Base-by-base conservation (phyloP, 2,113 vertebrate genomes). In the Emydura subglobosa region DNA sequence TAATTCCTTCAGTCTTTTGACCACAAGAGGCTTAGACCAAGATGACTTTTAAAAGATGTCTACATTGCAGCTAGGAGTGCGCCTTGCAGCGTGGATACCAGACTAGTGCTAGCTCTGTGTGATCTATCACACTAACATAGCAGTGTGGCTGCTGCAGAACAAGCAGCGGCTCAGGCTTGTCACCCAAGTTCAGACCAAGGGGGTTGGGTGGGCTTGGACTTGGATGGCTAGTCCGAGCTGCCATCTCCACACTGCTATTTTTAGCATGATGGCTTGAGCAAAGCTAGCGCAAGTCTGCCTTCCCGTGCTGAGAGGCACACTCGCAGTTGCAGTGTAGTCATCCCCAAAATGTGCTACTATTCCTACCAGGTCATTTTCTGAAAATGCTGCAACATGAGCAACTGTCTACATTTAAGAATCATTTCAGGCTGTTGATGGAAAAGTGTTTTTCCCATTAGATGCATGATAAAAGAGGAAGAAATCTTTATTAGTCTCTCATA, bases 351-450 rank as follows among this genome's bases (percentile, higher is more conserved):
- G 49, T 83, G 79, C 82, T 88, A 85, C 90, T 92, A 79, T 85
- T 93, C n/a, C 95, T 91, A 82, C 68, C 76, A 94, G 16, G 19
- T 86, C n/a, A 83, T 51, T 6, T 61, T 87, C 68, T 89, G 83
- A 87, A 17, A 95, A 89, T 24, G 59, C 80, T 85, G 86, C 93
- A 96, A 94, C 74, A 39, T 68, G 17, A 68, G 17, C 16, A 68
- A 68, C 3, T 68, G 68, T 61, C 68, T 89, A 83, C 79, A 90
- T 42, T 65, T 76, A 85, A 82, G 61, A 86, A 94, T 9, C 81
- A 25, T 89, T 96, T 90, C 47, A 91, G 90, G 51, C 2, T 94
- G 81, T 88, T 72, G 61, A 24, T n/a, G 54, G 88, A 89, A 83
- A 83, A 83, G 59, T 6, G 6, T 80, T 88, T 24, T 82, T 54